Evolutionary conservation across 2,888 invertebrate species (phyloP).

Genomic region (Plusia festucae): DNA sequence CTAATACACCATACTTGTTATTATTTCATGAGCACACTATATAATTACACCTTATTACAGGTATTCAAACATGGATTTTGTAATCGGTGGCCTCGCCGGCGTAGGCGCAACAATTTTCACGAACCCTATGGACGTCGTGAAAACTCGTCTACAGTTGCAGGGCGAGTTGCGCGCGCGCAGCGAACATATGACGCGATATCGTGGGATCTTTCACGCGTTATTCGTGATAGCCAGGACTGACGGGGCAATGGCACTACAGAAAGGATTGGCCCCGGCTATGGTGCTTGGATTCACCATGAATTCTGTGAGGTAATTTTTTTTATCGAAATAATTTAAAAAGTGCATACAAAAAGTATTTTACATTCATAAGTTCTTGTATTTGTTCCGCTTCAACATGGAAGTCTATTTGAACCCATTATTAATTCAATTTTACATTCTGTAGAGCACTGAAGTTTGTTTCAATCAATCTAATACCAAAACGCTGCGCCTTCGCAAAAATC

Average conservation of each 20-base stretch:
- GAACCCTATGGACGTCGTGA: conserved; percentile 96
- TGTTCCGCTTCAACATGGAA: too few relatives aligned
- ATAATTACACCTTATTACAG: too few relatives aligned
- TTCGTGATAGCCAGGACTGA: conserved; percentile 92
- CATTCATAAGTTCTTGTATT: too few relatives aligned
- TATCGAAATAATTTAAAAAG: too few relatives aligned
- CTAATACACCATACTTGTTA: too few relatives aligned
- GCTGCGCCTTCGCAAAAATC: too few relatives aligned
- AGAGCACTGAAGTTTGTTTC: too few relatives aligned
- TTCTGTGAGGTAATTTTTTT: conserved; percentile 84
- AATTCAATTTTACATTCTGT: too few relatives aligned
- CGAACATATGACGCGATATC: conserved; percentile 88
- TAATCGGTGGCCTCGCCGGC: conserved; percentile 92
- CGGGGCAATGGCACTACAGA: conserved; percentile 93
- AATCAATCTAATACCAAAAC: too few relatives aligned
- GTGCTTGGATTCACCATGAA: conserved; percentile 93
- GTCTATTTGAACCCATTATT: too few relatives aligned
- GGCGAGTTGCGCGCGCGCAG: conserved; percentile 91
- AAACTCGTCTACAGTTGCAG: conserved; percentile 96
- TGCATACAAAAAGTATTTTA: too few relatives aligned
- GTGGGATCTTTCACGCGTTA: conserved; percentile 94
- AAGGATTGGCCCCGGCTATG: conserved; percentile 94
- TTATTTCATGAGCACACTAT: too few relatives aligned
- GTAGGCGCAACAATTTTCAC: conserved; percentile 94
- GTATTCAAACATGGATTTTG: conserved; percentile 90